These are phyloP conservation scores for Eriosoma lanigerum DNA, from an alignment of 1,140 invertebrate genomes.

Conservation along the genomic window DNA sequence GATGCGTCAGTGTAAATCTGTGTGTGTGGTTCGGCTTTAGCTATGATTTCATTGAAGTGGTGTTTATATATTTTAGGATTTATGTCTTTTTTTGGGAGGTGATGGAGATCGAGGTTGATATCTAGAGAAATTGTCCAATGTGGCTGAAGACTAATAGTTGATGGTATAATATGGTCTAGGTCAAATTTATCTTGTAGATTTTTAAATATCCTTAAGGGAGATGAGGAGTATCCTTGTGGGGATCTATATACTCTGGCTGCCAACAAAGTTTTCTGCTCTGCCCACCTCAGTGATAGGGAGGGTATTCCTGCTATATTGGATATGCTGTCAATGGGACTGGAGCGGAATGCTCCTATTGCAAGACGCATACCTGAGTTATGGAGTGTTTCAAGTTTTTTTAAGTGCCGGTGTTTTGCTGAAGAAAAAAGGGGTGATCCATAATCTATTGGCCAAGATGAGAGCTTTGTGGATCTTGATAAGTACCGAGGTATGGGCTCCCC, in stretches of 20 bases:
- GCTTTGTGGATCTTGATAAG: conserved; percentile 27
- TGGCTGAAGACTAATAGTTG: background rate
- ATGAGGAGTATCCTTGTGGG: background rate
- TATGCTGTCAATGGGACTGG: conserved; percentile 13
- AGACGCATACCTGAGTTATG: conserved; percentile 10
- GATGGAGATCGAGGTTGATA: background rate
- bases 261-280: background rate
- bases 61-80: background rate
- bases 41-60: background rate
- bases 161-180: background rate
- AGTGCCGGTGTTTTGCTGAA: too few relatives aligned
- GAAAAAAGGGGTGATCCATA: too few relatives aligned
- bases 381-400: background rate
- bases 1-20: background rate
- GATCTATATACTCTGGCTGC: conserved; percentile 7
- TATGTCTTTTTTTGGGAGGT: background rate
- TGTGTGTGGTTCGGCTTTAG: background rate
- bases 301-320: conserved; percentile 24
- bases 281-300: conserved; percentile 4
- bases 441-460: background rate
- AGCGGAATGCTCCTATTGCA: conserved; percentile 15
- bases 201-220: background rate
- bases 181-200: background rate
- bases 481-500: conserved; percentile 1
- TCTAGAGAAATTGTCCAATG: background rate